Base-by-base conservation (phyloP, 1,140 invertebrate genomes). In the Drosophila ercepeae region DNA sequence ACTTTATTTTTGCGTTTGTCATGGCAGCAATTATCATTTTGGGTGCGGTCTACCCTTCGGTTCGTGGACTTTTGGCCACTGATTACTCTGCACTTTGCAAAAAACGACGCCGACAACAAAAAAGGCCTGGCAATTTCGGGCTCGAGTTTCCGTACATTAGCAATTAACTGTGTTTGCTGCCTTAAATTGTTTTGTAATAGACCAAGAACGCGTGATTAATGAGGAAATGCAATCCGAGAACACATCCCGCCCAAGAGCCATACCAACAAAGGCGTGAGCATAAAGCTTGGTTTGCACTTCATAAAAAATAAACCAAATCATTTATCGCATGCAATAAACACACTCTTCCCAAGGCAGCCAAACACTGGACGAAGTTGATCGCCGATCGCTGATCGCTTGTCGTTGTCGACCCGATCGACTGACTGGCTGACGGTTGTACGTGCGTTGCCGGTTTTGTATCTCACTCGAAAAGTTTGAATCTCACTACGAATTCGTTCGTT, bases 401-500 rank as follows among this genome's bases (percentile, higher is more conserved):
- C 21, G 64, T 34, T 39, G 18, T 27, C 34, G 34, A 16, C 13
- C 21, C 19, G 60, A 45, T 42, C 39, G 60, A 25, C 39, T 39
- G 57, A 9, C 36, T 16, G 39, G 42, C 39, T 39, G 36, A 32
- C 11, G 36, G 14, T 16, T 39, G 36, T 39, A 39, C 7, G 36
- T 39, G 14, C 25, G 46, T 42, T 67, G 60, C 46, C 61, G 60
- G 63, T 34, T 67, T 68, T 21, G 61, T 14, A 5, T 27, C 46
- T 53, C 39, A 42, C n/a, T 46, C 32, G 42, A 54, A 36, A 54
- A 27, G 39, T 50, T 48, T 36, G 49, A 57, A 53, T 70, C 67
- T 82, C 84, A 90, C 83, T 88, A 90, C 89, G 75, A 88, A 81
- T 77, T 73, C 89, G 89, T 83, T 88, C 89, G 89, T 90, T 89